Evolutionary conservation across 2,888 invertebrate species (phyloP).

Genomic region (Drosophila dives): DNA sequence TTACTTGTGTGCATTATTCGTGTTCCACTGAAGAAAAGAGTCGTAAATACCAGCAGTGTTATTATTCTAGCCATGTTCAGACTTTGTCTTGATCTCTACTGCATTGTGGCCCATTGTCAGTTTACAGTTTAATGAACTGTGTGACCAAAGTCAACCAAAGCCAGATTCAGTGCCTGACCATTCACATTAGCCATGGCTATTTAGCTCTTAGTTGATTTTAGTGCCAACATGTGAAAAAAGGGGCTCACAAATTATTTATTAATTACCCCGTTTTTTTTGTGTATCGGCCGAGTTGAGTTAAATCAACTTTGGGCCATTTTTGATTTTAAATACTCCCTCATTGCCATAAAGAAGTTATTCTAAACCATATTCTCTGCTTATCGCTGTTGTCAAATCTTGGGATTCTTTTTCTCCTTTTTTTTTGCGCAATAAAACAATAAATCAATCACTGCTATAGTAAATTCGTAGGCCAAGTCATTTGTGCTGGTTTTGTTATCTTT

Average conservation of each 20-base stretch:
- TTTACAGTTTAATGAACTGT: slow-evolving; percentile 69
- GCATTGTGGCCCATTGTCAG: slow-evolving; percentile 21
- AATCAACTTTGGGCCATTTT: slow-evolving; percentile 31
- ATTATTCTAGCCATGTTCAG: slow-evolving; percentile 1
- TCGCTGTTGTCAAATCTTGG: slow-evolving; percentile 57
- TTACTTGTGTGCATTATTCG: slow-evolving; percentile 43
- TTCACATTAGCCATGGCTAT: slow-evolving; percentile 66
- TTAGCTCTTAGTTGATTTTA: slow-evolving; percentile 60
- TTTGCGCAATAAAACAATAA: slow-evolving; percentile 76
- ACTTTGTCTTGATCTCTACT: neutral
- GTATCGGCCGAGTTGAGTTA: slow-evolving; percentile 15
- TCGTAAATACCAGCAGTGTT: slow-evolving; percentile 44
- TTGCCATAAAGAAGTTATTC: slow-evolving; percentile 18
- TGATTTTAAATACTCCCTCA: slow-evolving; percentile 37
- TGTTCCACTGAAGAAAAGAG: slow-evolving; percentile 24
- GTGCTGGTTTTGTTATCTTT: slow-evolving; percentile 52
- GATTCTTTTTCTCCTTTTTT: slow-evolving; percentile 38
- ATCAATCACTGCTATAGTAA: slow-evolving; percentile 68
- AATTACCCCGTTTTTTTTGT: slow-evolving; percentile 58
- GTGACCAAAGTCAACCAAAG: slow-evolving; percentile 5
- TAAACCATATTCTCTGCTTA: slow-evolving; percentile 55
- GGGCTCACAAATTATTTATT: slow-evolving; percentile 75
- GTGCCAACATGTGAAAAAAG: slow-evolving; percentile 60
- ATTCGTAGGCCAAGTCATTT: slow-evolving; percentile 24
- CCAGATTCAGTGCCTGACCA: slow-evolving; percentile 7